Evolutionary conservation across 2,113 vertebrate genomes (phyloP).

Genomic region (Oreochromis spilurus): DNA sequence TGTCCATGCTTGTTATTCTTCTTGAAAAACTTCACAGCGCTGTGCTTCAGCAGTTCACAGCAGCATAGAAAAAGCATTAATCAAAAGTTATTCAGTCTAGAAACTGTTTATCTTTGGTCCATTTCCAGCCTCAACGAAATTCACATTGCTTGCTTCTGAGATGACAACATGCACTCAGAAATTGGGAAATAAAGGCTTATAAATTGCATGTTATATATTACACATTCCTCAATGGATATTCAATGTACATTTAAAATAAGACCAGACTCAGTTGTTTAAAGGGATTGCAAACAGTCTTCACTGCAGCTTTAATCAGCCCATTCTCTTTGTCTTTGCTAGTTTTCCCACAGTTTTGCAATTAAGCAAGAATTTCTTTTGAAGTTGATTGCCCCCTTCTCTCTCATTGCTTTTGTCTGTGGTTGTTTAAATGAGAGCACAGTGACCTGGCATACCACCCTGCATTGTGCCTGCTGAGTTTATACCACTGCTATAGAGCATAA

Average conservation of each 20-base stretch:
- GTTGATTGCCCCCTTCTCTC: constrained; percentile 47
- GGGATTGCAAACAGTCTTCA: background rate
- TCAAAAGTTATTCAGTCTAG: constrained; percentile 6
- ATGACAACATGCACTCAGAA: background rate
- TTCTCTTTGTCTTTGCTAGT: constrained; percentile 31
- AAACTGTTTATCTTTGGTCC: constrained; percentile 8
- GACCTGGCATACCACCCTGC: constrained; percentile 47
- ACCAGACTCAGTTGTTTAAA: background rate
- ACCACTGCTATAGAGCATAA: constrained; percentile 60
- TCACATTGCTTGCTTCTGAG: background rate
- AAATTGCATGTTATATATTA: background rate
- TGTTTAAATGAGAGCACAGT: constrained; percentile 61
- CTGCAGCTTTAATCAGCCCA: constrained; percentile 36
- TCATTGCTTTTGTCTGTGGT: constrained; percentile 52
- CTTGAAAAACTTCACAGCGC: background rate
- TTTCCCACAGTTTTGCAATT: constrained; percentile 62
- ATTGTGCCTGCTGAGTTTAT: constrained; percentile 61
- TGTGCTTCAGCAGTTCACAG: constrained; percentile 18
- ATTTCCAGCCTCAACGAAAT: background rate
- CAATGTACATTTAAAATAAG: background rate
- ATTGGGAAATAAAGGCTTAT: background rate
- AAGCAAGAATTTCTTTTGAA: constrained; percentile 62
- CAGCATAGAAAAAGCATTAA: background rate
- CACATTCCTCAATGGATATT: background rate
- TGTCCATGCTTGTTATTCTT: constrained; percentile 25